These are phyloP conservation scores for Manis crassicaudata DNA, from an alignment of 2,797 vertebrate species.

Conservation along the genomic window DNA sequence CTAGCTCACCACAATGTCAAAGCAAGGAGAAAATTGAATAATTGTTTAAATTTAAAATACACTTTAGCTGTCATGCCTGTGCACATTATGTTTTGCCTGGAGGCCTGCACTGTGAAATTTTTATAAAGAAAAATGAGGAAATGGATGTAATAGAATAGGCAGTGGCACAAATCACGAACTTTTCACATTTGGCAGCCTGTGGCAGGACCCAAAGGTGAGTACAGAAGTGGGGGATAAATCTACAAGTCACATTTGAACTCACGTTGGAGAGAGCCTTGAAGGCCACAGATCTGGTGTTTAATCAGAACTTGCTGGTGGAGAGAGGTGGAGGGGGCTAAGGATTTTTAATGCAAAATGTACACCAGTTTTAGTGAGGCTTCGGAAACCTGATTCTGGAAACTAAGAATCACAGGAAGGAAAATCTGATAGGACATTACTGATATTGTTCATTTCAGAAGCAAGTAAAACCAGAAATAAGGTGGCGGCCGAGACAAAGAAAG, in stretches of 20 bases:
- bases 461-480: background rate
- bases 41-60: constrained; percentile 50
- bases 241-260: background rate
- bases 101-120: background rate
- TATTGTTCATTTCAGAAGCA: background rate
- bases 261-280: background rate
- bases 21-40: background rate
- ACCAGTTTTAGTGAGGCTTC: background rate
- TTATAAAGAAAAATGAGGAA: background rate
- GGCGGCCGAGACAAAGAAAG: background rate
- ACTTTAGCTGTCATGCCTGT: background rate
- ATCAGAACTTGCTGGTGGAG: background rate
- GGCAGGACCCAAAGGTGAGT: background rate
- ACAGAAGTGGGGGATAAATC: background rate
- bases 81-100: background rate
- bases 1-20: background rate
- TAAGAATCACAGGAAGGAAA: background rate
- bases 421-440: background rate
- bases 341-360: background rate
- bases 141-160: background rate
- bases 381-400: background rate
- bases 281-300: background rate
- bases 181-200: background rate
- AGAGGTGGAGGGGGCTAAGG: background rate
- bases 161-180: background rate